A percentile compares a stretch with the other conserved stretches of the same genome.
Conservation (phyloP, 2,797 vertebrate genomes). For the Artibeus jamaicensis region DNA sequence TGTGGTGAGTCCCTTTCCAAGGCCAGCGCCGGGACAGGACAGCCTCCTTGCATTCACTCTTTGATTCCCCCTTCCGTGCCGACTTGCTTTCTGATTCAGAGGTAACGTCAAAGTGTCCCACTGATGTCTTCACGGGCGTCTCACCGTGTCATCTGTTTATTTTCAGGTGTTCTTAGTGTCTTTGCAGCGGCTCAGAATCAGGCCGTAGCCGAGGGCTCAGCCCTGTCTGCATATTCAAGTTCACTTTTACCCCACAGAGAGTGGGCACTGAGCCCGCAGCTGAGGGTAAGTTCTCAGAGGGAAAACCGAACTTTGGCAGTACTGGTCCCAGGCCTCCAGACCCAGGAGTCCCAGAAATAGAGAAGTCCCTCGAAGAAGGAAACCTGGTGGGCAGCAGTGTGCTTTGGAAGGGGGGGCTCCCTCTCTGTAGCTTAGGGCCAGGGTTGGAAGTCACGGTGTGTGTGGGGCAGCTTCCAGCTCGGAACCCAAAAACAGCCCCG, state of each 20-base stretch:
- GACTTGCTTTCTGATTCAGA: neutral
- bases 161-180: neutral
- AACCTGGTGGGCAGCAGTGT: neutral
- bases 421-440: neutral
- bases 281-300: neutral
- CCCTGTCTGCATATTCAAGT: neutral
- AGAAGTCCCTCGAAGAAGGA: neutral
- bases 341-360: neutral
- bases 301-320: neutral
- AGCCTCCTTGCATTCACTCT: neutral
- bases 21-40: neutral
- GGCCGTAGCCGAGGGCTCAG: neutral
- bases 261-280: neutral
- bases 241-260: neutral
- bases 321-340: neutral
- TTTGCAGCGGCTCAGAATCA: neutral
- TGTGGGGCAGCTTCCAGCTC: neutral
- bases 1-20: neutral
- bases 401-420: neutral
- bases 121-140: rapidly evolving
- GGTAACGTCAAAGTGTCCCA: neutral
- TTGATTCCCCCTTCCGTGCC: neutral
- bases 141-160: neutral
- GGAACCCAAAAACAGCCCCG: neutral
- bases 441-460: neutral